Base-by-base conservation (phyloP, 1,140 invertebrate genomes). In the Oppia nitens region DNA sequence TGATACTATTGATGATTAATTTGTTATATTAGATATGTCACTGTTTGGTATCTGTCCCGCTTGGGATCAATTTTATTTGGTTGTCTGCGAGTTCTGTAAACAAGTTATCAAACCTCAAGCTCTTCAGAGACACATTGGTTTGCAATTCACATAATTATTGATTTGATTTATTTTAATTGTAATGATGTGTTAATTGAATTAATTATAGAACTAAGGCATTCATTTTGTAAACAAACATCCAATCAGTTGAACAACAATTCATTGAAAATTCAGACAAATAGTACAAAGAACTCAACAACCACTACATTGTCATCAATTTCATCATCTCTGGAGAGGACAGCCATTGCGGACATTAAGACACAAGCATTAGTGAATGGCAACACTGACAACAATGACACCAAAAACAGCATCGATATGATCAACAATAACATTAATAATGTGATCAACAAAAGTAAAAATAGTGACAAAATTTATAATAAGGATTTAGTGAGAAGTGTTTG, bases 61-160 rank as follows among this genome's bases (percentile, higher is more conserved):
- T 25, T 69, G 68, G 64, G 75, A 76, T 68, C 72, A 75, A 58
- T 76, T 76, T 65, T 75, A 73, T 61, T 65, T 77, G 40, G 73
- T 75, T 53, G 69, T 74, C 24, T 77, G 76, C 70, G 71, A 77
- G 63, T 66, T 69, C 40, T 77, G 76, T 68, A 68, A 69, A 54
- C 68, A 73, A 63, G 70, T 75, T 54, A 64, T 76, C 55, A 77
- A 76, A 65, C 75, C 75, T 57, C 74, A 76, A 64, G 74, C 74
- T 45, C 68, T 77, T 32, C 70, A 72, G 60, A 64, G 66, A 60
- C 76, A 77, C 66, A 68, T 74, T 53, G 71, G 26, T 25, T 40
- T 40, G 32, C 17, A 40, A 9, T 40, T 6, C 11, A 9, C 11
- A 51, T n/a, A 21, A n/a, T 20, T 47, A 47, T 12, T 47, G 45